Percentiles rank a stretch among this genome's conserved stretches.
Evolutionary conservation across 1,140 invertebrate genomes (phyloP).

Genomic region (Pachypeltis micranthus): DNA sequence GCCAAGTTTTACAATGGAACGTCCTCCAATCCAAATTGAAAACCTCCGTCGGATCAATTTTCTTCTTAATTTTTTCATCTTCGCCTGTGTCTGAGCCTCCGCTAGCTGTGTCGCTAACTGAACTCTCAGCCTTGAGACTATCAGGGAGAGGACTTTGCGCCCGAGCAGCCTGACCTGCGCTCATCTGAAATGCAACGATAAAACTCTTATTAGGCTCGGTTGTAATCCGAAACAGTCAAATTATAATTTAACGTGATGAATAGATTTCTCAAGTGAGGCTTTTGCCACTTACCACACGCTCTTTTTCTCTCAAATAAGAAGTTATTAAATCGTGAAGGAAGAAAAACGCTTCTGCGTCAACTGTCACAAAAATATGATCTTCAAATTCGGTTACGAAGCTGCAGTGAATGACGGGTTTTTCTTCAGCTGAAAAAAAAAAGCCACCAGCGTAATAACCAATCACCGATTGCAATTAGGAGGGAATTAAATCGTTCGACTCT

Average conservation of each 20-base stretch:
- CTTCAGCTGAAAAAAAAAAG: slow-evolving; percentile 42
- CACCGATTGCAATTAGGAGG: background rate
- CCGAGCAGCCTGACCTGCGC: slow-evolving; percentile 20
- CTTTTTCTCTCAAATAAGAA: slow-evolving; percentile 87
- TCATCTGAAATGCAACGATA: too few species aligned
- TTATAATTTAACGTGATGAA: too few species aligned
- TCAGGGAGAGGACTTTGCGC: slow-evolving; percentile 38
- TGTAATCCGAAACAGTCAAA: too few species aligned
- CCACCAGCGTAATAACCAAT: background rate
- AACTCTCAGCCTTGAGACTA: slow-evolving; percentile 27
- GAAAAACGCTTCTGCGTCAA: slow-evolving; percentile 94
- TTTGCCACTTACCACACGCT: slow-evolving; percentile 64
- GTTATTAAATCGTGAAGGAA: slow-evolving; percentile 94
- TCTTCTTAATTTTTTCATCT: slow-evolving; percentile 38
- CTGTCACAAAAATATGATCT: slow-evolving; percentile 95
- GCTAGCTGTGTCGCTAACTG: slow-evolving; percentile 17
- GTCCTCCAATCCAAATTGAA: slow-evolving; percentile 79
- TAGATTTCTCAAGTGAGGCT: too few species aligned
- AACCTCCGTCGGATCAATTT: slow-evolving; percentile 43
- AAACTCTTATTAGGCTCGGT: too few species aligned
- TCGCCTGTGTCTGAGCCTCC: slow-evolving; percentile 23
- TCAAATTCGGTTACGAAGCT: slow-evolving; percentile 97
- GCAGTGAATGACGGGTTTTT: slow-evolving; percentile 82
- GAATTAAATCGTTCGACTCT: background rate
- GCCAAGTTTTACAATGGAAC: slow-evolving; percentile 94